These are phyloP conservation scores for Beroe ovata DNA, from an alignment of 37 sponge, comb jelly and placozoan species.

Conservation along the genomic window DNA sequence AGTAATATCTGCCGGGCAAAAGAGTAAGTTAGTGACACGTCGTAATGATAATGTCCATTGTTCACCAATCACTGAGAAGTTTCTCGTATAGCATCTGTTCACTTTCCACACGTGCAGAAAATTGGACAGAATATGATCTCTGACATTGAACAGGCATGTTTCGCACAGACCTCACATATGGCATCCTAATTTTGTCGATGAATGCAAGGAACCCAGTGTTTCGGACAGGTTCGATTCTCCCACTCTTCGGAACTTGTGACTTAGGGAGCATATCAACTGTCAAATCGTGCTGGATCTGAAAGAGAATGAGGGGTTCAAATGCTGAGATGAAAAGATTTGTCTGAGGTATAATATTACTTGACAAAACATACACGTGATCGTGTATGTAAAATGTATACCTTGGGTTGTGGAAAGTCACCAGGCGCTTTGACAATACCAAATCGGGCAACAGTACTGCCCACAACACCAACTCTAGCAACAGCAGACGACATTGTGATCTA, in stretches of 20 bases:
- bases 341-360: too few species aligned
- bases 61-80: too few species aligned
- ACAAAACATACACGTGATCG: too few species aligned
- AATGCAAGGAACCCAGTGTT: not conserved
- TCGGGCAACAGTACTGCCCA: constrained; percentile 30
- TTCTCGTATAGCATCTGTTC: too few species aligned
- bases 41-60: too few species aligned
- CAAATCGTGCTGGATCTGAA: not conserved
- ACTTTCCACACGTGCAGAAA: too few species aligned
- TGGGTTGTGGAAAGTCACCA: not conserved
- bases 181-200: constrained; percentile 9
- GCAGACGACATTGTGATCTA: not conserved
- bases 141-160: too few species aligned
- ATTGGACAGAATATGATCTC: too few species aligned
- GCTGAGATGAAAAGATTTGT: too few species aligned
- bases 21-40: too few species aligned
- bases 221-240: constrained; percentile 32
- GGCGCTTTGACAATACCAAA: not conserved
- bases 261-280: constrained; percentile 36
- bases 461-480: not conserved
- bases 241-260: constrained; percentile 16
- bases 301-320: not conserved
- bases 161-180: not conserved
- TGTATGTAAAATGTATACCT: too few species aligned
- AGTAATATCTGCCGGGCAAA: not conserved